A percentile compares a stretch with the other conserved stretches of the same genome.
Conservation (phyloP, 1,140 invertebrate species). For the Theocolax elegans region DNA sequence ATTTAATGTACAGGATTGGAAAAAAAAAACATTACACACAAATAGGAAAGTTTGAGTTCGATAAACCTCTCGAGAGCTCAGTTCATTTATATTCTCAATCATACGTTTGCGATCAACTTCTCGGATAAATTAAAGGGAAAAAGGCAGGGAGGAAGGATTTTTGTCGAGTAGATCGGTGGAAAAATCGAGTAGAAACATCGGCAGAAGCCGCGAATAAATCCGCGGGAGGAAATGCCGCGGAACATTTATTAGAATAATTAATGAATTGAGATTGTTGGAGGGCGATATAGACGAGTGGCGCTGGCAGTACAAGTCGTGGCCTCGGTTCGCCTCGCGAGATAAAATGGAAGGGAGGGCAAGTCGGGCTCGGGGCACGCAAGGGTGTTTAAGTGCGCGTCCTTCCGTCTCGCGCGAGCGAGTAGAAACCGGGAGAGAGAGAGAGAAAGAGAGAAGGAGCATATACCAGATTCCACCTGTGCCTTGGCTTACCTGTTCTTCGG, state of each 20-base stretch:
- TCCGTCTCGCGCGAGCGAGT: constrained; percentile 45
- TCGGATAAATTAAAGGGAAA: not conserved
- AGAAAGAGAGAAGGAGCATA: constrained; percentile 45
- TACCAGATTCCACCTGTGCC: constrained; percentile 64
- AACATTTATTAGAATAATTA: constrained; percentile 45
- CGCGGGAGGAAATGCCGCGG: not conserved
- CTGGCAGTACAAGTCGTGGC: constrained; percentile 22
- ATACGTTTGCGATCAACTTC: constrained; percentile 19
- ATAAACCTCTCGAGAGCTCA: not conserved
- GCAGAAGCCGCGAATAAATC: not conserved
- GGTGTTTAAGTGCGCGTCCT: constrained; percentile 61
- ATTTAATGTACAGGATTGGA: too few relatives aligned
- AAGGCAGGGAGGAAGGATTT: too few relatives aligned
- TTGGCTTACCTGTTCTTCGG: constrained; percentile 45
- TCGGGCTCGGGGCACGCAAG: constrained; percentile 53
- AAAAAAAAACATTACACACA: too few relatives aligned
- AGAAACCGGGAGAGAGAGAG: too few relatives aligned
- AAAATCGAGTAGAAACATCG: not conserved
- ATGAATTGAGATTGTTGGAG: constrained; percentile 39
- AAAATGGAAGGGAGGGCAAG: not conserved
- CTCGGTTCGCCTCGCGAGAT: constrained; percentile 3
- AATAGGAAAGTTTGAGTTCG: too few relatives aligned
- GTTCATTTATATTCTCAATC: constrained; percentile 35
- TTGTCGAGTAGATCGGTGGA: too few relatives aligned
- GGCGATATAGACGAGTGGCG: constrained; percentile 31